Evolutionary conservation across 2,888 invertebrate genomes (phyloP).

Genomic region (Synanthedon formicaeformis): DNA sequence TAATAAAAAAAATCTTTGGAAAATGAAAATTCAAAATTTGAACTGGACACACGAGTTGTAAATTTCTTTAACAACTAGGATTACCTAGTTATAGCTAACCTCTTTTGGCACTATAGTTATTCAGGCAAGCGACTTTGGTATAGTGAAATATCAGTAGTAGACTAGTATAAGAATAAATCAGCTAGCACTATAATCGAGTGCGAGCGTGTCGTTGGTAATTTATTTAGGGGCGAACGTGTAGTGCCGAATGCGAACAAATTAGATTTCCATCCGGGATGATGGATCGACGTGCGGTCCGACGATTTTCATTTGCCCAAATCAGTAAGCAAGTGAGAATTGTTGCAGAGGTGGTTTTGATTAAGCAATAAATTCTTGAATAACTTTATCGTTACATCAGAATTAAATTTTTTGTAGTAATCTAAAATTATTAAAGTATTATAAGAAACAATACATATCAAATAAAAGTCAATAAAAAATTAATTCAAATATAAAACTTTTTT

Average conservation of each 20-base stretch:
- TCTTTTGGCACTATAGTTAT: too few relatives aligned
- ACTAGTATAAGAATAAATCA: constrained; percentile 31
- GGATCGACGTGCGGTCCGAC: constrained; percentile 28
- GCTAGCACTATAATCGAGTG: constrained; percentile 26
- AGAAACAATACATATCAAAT: too few relatives aligned
- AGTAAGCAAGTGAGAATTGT: neutral
- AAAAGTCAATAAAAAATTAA: too few relatives aligned
- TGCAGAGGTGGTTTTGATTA: neutral
- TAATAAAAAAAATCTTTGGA: too few relatives aligned
- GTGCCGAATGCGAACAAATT: constrained; percentile 50
- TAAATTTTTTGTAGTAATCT: too few relatives aligned
- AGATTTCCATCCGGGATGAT: constrained; percentile 60
- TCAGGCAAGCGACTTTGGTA: neutral
- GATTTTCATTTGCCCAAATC: constrained; percentile 5
- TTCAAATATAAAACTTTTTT: too few relatives aligned
- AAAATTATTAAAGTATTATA: too few relatives aligned
- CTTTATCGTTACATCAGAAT: too few relatives aligned
- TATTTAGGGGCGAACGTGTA: constrained; percentile 43
- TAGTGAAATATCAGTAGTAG: neutral
- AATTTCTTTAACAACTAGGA: too few relatives aligned
- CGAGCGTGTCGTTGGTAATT: constrained; percentile 42
- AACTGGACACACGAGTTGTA: too few relatives aligned
- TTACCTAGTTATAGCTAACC: too few relatives aligned
- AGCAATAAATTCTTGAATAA: neutral
- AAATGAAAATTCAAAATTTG: too few relatives aligned